Evolutionary conservation across 2,113 vertebrate species (phyloP).

Genomic region (Anolis sagrei): DNA sequence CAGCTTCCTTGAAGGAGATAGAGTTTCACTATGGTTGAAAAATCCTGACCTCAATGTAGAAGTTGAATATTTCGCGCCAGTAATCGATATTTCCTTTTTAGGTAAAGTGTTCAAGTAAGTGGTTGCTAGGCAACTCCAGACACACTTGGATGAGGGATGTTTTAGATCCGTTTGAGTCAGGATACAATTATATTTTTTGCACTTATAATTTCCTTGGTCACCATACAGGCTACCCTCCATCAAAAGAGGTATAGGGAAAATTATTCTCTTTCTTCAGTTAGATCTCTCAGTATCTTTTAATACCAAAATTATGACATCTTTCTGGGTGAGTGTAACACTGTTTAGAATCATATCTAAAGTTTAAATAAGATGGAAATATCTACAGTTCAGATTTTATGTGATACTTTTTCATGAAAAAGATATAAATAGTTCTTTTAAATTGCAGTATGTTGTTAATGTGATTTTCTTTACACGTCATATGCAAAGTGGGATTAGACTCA

Average conservation of each 20-base stretch:
- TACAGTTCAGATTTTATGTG: too few species aligned
- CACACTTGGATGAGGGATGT: neutral
- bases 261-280: too few species aligned
- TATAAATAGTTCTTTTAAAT: too few species aligned
- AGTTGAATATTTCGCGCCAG: neutral
- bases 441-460: too few species aligned
- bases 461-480: too few species aligned
- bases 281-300: too few species aligned
- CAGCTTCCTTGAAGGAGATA: neutral
- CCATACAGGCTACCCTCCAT: neutral
- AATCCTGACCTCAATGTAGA: neutral
- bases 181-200: neutral
- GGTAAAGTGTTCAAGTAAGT: neutral
- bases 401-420: too few species aligned
- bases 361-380: too few species aligned
- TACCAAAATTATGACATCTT: too few species aligned
- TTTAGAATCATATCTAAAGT: too few species aligned
- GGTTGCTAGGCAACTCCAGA: neutral
- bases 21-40: neutral
- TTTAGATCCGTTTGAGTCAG: neutral
- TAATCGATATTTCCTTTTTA: neutral
- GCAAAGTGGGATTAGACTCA: too few species aligned
- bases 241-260: neutral
- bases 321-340: too few species aligned
- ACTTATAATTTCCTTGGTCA: neutral